phyloP scores from a whole-genome alignment of 2,888 invertebrate species.

The Achlya flavicornis region DNA sequence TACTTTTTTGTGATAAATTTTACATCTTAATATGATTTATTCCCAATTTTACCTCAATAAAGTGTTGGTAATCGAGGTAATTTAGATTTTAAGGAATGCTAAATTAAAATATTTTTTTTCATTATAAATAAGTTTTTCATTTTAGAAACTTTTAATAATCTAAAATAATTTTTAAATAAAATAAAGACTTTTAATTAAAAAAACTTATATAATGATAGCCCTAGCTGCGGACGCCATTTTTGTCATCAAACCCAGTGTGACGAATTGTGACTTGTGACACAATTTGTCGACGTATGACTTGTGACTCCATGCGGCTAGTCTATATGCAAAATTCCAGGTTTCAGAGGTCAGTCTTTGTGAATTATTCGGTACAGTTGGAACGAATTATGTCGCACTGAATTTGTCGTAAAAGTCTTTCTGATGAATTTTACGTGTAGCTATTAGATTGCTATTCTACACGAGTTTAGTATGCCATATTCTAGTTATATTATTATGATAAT shows the following conservation, averaged over 20 bases:
- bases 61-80: too few relatives aligned
- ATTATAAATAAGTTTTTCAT: too few relatives aligned
- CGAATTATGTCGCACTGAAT: neutral
- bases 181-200: neutral
- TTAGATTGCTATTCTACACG: too few relatives aligned
- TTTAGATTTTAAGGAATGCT: too few relatives aligned
- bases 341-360: neutral
- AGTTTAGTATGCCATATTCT: too few relatives aligned
- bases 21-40: too few relatives aligned
- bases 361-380: neutral
- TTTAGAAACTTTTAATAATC: too few relatives aligned
- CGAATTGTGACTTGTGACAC: constrained; percentile 1
- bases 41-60: too few relatives aligned
- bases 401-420: neutral
- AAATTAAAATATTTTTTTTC: too few relatives aligned
- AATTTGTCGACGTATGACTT: constrained; percentile 2
- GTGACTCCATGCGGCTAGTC: neutral
- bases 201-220: neutral
- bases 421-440: neutral
- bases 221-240: neutral
- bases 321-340: constrained; percentile 1
- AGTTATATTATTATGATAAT: too few relatives aligned
- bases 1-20: too few relatives aligned
- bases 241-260: constrained; percentile 1
- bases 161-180: too few relatives aligned